A percentile compares a stretch with the other conserved stretches of the same genome.
These are phyloP conservation scores for Pitta sordida DNA, from an alignment of 2,113 vertebrate species.

Conservation along the genomic window DNA sequence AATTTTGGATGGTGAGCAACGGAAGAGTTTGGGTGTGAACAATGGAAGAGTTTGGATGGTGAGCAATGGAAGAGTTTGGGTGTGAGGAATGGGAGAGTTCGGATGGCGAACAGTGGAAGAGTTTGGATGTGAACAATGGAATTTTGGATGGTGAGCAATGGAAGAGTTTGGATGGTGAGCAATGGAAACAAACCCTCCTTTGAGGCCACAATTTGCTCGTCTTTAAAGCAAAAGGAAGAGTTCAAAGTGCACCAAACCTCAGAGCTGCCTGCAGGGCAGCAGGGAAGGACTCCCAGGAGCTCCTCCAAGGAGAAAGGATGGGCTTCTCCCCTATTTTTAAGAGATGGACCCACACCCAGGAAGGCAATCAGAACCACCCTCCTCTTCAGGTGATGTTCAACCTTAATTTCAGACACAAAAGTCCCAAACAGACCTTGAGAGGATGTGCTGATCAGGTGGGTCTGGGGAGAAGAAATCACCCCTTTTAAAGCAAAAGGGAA, in stretches of 20 bases:
- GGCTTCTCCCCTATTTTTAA: background rate
- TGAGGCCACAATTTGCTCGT: background rate
- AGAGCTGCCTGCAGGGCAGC: background rate
- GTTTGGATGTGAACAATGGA: too few species aligned
- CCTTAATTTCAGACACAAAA: background rate
- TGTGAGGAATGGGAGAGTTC: too few species aligned
- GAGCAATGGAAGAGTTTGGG: too few species aligned
- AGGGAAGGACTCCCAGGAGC: background rate
- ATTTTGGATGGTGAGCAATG: too few species aligned
- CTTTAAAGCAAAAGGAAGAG: fast-evolving
- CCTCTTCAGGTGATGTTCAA: background rate
- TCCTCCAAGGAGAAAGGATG: background rate
- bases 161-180: background rate
- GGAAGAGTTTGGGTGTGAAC: too few species aligned
- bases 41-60: background rate
- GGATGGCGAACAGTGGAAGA: too few species aligned
- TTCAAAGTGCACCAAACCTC: background rate
- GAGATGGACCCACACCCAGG: background rate
- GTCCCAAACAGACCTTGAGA: background rate
- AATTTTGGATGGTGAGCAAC: too few species aligned
- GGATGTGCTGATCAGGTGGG: fast-evolving
- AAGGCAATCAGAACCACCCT: background rate
- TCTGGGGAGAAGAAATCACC: background rate
- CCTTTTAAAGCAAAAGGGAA: background rate
- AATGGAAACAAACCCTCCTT: background rate